Percentiles rank a stretch among this genome's conserved stretches.
Conservation (phyloP, 2,113 vertebrate genomes). For the Psilopsiagon aymara region DNA sequence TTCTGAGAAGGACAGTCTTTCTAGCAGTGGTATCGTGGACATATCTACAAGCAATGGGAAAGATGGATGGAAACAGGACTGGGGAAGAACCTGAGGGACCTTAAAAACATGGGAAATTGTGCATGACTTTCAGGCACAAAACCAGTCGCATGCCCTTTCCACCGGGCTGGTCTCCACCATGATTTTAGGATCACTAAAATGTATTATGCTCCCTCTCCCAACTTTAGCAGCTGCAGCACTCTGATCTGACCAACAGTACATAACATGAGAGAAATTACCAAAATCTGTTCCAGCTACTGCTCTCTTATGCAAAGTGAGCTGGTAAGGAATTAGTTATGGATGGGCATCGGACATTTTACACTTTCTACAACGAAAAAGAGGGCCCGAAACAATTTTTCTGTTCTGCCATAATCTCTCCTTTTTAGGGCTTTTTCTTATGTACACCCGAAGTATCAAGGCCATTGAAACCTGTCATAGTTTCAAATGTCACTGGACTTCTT, state of each 20-base stretch:
- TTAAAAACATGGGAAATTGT: neutral
- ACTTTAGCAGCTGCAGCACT: neutral
- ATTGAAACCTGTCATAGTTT: neutral
- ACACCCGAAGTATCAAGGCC: neutral
- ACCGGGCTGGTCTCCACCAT: neutral
- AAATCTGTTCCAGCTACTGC: neutral
- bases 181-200: neutral
- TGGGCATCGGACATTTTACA: neutral
- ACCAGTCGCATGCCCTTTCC: neutral
- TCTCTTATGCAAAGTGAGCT: neutral
- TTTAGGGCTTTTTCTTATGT: neutral
- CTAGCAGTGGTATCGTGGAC: neutral
- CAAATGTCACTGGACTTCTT: neutral
- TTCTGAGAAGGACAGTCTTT: neutral
- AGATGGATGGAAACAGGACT: neutral
- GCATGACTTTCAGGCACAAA: neutral
- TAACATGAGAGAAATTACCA: neutral
- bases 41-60: neutral
- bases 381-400: neutral
- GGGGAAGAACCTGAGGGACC: neutral
- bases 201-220: neutral
- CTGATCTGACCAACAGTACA: neutral
- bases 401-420: neutral
- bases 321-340: neutral
- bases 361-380: neutral